Percentiles rank a stretch among this genome's conserved stretches.
Conservation (phyloP, 2,888 invertebrate genomes). For the Rhagium mordax region DNA sequence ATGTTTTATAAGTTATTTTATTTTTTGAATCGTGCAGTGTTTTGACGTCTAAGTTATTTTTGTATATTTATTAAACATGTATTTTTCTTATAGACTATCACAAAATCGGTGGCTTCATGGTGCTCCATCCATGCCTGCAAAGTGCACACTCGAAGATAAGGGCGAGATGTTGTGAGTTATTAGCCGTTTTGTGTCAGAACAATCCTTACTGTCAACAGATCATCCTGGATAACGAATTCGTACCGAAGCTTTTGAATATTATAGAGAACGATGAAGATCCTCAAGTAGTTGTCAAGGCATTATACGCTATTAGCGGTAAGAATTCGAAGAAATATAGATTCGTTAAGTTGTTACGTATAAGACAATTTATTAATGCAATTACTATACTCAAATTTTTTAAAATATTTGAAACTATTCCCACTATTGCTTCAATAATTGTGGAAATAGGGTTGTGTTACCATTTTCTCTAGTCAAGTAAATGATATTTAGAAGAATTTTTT, state of each 20-base stretch:
- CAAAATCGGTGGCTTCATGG: slow-evolving; percentile 86
- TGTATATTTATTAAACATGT: too few relatives aligned
- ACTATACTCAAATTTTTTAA: too few relatives aligned
- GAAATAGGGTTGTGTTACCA: too few relatives aligned
- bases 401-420: too few relatives aligned
- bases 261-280: slow-evolving; percentile 74
- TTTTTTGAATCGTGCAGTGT: too few relatives aligned
- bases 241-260: slow-evolving; percentile 77
- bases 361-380: too few relatives aligned
- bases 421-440: too few relatives aligned
- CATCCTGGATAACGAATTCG: slow-evolving; percentile 77
- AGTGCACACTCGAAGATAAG: slow-evolving; percentile 77
- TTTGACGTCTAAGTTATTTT: too few relatives aligned
- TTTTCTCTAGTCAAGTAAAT: too few relatives aligned
- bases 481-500: too few relatives aligned
- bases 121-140: slow-evolving; percentile 80
- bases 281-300: slow-evolving; percentile 78
- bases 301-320: slow-evolving; percentile 86
- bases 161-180: slow-evolving; percentile 77
- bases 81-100: slow-evolving; percentile 77
- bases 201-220: slow-evolving; percentile 86
- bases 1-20: too few relatives aligned
- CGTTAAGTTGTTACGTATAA: too few relatives aligned
- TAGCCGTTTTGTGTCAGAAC: slow-evolving; percentile 89
- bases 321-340: not conserved